Base-by-base conservation (phyloP, 2,113 vertebrate species). In the Phalacrocorax aristotelis region DNA sequence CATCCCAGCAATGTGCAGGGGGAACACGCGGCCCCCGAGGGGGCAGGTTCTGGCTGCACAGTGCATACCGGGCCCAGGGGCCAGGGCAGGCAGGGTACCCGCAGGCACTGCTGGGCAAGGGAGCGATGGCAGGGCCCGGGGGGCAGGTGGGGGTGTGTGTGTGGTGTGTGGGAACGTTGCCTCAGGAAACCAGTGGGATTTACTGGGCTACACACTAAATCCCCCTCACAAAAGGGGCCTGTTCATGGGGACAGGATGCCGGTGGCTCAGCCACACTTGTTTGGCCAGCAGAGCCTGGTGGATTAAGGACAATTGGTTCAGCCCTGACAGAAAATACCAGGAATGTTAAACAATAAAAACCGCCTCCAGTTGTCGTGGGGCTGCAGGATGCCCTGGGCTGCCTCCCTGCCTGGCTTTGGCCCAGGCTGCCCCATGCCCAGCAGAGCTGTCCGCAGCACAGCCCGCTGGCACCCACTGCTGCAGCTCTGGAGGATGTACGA, bases 261-360 rank as follows among this genome's bases (percentile, higher is more conserved):
- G 86, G 95, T 96, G 95, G 97, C 95, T 97, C 97, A 97, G 97
- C 97, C 97, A 86, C 95, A 97, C 97, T 97, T 96, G 97, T 97
- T 97, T 96, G 94, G 97, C 97, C 97, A 97, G 96, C 93, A 97
- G 96, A 97, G 97, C 97, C 95, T 95, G 91, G 95, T 14, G 97
- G 97, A 98, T 98, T 98, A 98, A 95, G 96, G 95, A 97, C 97
- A 97, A 98, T 98, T 97, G 97, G 97, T 98, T 98, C 97, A 97
- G 97, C 96, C 96, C 94, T 98, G 97, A 98, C 97, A 96, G 96
- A 96, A 97, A 97, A 97, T 90, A 97, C 95, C 97, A 97, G 97
- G 97, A 98, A 97, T 97, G 97, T 97, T 96, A 94, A 97, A 97
- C 97, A 97, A 97, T 98, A 97, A 97, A 97, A 97, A 91, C 60